A percentile compares a stretch with the other conserved stretches of the same genome.
These are phyloP conservation scores for Philaethria dido DNA, from an alignment of 2,888 invertebrate genomes.

Conservation along the genomic window DNA sequence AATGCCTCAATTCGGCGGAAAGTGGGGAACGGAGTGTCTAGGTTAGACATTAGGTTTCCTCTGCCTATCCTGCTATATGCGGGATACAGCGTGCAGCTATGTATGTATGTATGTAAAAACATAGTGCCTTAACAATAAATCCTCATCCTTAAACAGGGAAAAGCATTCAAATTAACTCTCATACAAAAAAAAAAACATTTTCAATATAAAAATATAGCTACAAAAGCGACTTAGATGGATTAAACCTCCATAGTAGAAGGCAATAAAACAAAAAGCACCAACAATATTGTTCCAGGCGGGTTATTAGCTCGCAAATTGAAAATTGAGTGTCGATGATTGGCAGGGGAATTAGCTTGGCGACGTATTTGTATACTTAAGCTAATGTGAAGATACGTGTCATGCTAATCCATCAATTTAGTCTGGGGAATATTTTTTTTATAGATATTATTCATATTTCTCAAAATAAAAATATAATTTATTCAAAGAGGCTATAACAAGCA, in stretches of 20 bases:
- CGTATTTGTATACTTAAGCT: constrained; percentile 44
- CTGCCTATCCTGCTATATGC: not conserved
- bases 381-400: constrained; percentile 52
- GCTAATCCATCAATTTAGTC: constrained; percentile 76
- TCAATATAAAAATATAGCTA: constrained; percentile 7
- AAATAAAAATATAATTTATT: too few relatives aligned
- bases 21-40: too few relatives aligned
- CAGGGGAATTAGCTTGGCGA: constrained; percentile 80
- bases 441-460: not conserved
- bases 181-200: not conserved
- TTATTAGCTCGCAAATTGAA: constrained; percentile 82
- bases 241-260: constrained; percentile 8
- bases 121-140: too few relatives aligned
- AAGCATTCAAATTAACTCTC: not conserved
- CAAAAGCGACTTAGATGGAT: constrained; percentile 27
- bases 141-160: too few relatives aligned
- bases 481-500: too few relatives aligned
- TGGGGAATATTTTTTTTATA: not conserved
- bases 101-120: too few relatives aligned
- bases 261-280: constrained; percentile 37
- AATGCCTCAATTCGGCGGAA: too few relatives aligned
- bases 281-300: constrained; percentile 65
- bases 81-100: too few relatives aligned
- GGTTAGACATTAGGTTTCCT: not conserved
- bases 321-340: constrained; percentile 82